Evolutionary conservation across 37 sponge, comb jelly and placozoan genomes (phyloP).

Genomic region (Halichondria panicea): DNA sequence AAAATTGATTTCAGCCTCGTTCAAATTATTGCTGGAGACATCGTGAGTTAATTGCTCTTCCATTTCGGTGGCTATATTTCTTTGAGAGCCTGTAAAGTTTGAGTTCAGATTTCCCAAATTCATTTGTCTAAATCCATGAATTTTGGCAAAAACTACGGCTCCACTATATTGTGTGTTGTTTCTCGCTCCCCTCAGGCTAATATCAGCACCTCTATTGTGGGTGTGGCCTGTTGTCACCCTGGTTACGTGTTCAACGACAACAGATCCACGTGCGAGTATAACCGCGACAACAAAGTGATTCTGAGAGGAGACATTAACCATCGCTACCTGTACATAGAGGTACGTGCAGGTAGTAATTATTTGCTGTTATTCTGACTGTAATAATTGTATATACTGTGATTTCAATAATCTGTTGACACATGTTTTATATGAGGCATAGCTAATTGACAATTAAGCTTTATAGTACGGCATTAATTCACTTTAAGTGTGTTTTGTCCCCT

Average conservation of each 20-base stretch:
- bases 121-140: too few species aligned
- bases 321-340: conserved; percentile 47
- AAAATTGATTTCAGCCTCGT: not conserved
- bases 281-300: not conserved
- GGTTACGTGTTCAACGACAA: conserved; percentile 22
- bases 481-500: too few species aligned
- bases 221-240: conserved; percentile 46
- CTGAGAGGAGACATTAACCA: not conserved
- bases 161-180: too few species aligned
- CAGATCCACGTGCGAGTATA: not conserved
- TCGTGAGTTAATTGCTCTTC: not conserved
- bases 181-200: conserved; percentile 3
- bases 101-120: too few species aligned
- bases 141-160: too few species aligned
- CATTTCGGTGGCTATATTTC: not conserved
- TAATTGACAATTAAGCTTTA: too few species aligned
- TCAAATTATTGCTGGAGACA: not conserved
- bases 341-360: not conserved
- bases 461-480: too few species aligned
- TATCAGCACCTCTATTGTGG: not conserved
- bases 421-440: not conserved
- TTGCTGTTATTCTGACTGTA: not conserved
- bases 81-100: not conserved
- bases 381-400: too few species aligned
- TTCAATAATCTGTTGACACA: too few species aligned